Evolutionary conservation across 2,797 vertebrate genomes (phyloP).

Genomic region (Anguilla obscura): DNA sequence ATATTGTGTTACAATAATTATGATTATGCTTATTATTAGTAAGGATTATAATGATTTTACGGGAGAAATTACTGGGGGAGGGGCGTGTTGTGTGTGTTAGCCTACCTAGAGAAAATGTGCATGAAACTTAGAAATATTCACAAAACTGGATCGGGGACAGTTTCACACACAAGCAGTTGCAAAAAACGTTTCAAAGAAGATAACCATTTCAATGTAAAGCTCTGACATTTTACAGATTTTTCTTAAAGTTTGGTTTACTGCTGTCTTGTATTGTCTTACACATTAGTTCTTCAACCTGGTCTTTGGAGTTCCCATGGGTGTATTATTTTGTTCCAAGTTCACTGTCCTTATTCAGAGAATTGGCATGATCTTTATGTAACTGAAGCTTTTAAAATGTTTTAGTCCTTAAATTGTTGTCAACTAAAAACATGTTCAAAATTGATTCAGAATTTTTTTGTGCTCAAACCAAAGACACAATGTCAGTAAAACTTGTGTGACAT

Average conservation of each 20-base stretch:
- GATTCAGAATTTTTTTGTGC: background rate
- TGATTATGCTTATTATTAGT: conserved; percentile 11
- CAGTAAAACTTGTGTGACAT: background rate
- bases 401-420: background rate
- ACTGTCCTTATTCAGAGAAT: background rate
- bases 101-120: conserved; percentile 20
- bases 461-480: conserved; percentile 34
- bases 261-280: background rate
- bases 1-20: conserved; percentile 14
- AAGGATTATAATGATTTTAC: conserved; percentile 29
- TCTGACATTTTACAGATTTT: conserved; percentile 7
- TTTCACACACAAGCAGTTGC: conserved; percentile 14
- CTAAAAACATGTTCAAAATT: background rate
- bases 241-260: conserved; percentile 24
- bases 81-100: conserved; percentile 12
- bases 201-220: conserved; percentile 17
- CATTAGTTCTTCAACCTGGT: conserved; percentile 14
- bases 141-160: background rate
- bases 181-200: background rate
- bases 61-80: background rate
- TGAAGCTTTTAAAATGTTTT: background rate
- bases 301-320: background rate
- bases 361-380: background rate
- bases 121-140: conserved; percentile 20
- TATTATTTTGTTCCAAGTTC: background rate